Evolutionary conservation across 2,797 vertebrate genomes (phyloP).

Genomic region (Aulostomus chinensis): DNA sequence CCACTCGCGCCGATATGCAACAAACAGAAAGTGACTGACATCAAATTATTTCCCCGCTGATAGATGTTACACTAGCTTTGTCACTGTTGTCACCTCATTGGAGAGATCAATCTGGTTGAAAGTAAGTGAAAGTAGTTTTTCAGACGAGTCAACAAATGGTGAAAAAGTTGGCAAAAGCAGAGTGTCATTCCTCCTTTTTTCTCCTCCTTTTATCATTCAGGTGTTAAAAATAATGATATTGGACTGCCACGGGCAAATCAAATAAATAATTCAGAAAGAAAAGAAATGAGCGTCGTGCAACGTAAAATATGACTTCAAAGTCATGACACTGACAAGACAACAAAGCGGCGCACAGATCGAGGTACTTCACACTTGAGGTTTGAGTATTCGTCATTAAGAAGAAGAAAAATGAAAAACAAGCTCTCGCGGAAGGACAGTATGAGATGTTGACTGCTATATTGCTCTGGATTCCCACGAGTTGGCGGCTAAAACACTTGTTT

Average conservation of each 20-base stretch:
- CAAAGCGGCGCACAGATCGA: slow-evolving; percentile 66
- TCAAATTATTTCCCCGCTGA: slow-evolving; percentile 79
- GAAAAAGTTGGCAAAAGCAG: slow-evolving; percentile 43
- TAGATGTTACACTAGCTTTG: slow-evolving; percentile 75
- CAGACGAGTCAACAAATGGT: slow-evolving; percentile 46
- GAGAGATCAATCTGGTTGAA: slow-evolving; percentile 67
- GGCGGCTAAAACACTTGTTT: slow-evolving; percentile 58
- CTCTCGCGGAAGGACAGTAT: slow-evolving; percentile 28
- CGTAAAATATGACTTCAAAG: slow-evolving; percentile 72
- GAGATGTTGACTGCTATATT: slow-evolving; percentile 67
- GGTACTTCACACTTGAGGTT: slow-evolving; percentile 66
- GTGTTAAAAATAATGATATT: slow-evolving; percentile 62
- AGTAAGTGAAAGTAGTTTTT: slow-evolving; percentile 82
- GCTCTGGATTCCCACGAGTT: slow-evolving; percentile 62
- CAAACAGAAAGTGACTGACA: slow-evolving; percentile 75
- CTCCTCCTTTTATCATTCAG: slow-evolving; percentile 43
- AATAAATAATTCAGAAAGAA: slow-evolving; percentile 51
- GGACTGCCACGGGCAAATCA: slow-evolving; percentile 55
- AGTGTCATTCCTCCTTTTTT: slow-evolving; percentile 25
- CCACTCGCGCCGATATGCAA: slow-evolving; percentile 56
- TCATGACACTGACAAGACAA: slow-evolving; percentile 69
- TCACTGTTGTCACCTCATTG: slow-evolving; percentile 71
- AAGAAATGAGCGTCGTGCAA: slow-evolving; percentile 50
- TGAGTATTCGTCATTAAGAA: slow-evolving; percentile 60
- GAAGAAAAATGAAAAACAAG: slow-evolving; percentile 58